These are phyloP conservation scores for Hymenopus coronatus DNA, from an alignment of 2,888 invertebrate genomes.

Conservation along the genomic window DNA sequence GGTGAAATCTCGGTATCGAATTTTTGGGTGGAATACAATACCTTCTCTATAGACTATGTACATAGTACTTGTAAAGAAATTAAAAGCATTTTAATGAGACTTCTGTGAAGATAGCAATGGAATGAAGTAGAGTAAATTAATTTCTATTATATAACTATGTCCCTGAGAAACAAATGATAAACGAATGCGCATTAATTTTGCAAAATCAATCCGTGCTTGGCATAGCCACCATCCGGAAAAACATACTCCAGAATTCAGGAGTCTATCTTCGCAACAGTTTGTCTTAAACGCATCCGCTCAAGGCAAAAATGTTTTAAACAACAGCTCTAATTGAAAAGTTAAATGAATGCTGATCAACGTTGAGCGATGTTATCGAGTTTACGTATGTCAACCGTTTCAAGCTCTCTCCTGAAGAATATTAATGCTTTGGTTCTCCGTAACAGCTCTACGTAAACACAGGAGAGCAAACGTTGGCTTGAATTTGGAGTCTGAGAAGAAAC, in stretches of 20 bases:
- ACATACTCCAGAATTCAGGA: not conserved
- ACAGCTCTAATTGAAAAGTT: not conserved
- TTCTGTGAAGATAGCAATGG: too few species aligned
- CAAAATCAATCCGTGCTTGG: not conserved
- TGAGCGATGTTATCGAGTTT: not conserved
- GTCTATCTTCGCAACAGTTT: not conserved
- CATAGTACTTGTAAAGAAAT: too few species aligned
- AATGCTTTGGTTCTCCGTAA: not conserved
- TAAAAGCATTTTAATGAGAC: too few species aligned
- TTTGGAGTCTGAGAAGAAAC: too few species aligned
- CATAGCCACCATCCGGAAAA: not conserved
- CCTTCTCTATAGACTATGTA: too few species aligned
- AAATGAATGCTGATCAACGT: not conserved
- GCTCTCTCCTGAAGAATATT: not conserved
- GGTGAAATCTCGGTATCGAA: too few species aligned
- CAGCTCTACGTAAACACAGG: not conserved
- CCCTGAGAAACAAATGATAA: not conserved
- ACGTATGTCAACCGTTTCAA: not conserved
- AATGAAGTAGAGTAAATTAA: too few species aligned
- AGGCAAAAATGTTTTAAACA: not conserved
- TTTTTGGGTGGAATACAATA: too few species aligned
- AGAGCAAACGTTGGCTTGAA: not conserved
- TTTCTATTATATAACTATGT: not conserved
- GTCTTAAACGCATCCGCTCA: not conserved
- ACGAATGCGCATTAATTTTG: not conserved